phyloP scores from a whole-genome alignment of 1,140 invertebrate species.

The Scaptomyza graminum region DNA sequence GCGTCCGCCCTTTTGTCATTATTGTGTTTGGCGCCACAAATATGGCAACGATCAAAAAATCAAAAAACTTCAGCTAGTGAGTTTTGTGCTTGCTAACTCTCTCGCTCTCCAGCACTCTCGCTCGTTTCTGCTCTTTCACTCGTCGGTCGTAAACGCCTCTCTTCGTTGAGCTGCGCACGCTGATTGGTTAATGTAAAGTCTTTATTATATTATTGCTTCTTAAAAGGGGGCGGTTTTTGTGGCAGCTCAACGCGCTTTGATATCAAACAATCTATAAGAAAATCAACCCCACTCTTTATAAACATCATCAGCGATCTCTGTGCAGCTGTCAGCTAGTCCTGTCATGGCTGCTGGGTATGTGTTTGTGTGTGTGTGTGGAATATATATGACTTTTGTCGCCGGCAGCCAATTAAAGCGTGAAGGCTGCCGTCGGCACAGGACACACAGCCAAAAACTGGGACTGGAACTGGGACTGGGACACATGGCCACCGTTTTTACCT shows the following conservation, averaged over 20 bases:
- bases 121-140: constrained; percentile 63
- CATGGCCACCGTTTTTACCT: constrained; percentile 53
- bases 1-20: constrained; percentile 67
- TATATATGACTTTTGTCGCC: constrained; percentile 72
- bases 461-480: constrained; percentile 41
- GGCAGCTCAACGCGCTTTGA: constrained; percentile 53
- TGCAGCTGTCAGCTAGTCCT: constrained; percentile 51
- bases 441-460: not conserved
- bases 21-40: constrained; percentile 59
- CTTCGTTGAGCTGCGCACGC: constrained; percentile 25
- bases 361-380: constrained; percentile 20
- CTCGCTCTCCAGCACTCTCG: constrained; percentile 3
- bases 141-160: constrained; percentile 46
- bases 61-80: not conserved
- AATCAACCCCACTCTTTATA: constrained; percentile 19
- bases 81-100: not conserved
- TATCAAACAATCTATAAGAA: constrained; percentile 42
- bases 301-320: constrained; percentile 49
- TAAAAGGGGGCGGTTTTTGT: constrained; percentile 50
- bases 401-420: constrained; percentile 83
- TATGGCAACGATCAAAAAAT: constrained; percentile 75
- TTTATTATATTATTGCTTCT: too few relatives aligned
- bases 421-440: constrained; percentile 72
- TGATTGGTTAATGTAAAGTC: constrained; percentile 53
- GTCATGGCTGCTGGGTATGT: constrained; percentile 44